Evolutionary conservation across 2,797 vertebrate genomes (phyloP), one percentile per base, ranked within the genome.

Genomic region (Sardinella longiceps): DNA sequence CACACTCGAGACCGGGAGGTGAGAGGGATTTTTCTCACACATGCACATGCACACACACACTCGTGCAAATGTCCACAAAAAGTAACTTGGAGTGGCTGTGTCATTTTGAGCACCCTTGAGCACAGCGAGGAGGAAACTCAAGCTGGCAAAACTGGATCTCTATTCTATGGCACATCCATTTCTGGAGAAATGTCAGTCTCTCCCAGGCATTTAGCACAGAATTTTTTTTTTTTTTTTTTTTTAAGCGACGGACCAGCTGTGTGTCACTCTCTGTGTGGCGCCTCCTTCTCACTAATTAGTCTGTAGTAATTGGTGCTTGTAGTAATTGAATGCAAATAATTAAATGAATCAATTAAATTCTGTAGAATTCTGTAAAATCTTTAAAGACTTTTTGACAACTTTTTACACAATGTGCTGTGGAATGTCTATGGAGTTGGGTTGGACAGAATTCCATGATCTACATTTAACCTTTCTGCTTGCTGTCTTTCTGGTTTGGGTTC

Each of bases 1-100:
- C 96, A 97, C 90, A 91, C 92, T 0, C 91, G 92, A 1, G 96
- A 97, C 87, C 93, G 91, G 81, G 95, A 95, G 95, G 96, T 97
- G 94, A 94, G 90, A 6, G 23, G n/a, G 1, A 25, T 9, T 2
- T n/a, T 60, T 48, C 12, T 45, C 43, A 45, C 43, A 45, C 43
- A 2, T 45, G n/a, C 43, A 45, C 43, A 45, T 45, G 2, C 7
- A 3, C 43, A 45, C 43, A 7, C n/a, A n/a, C n/a, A n/a, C n/a
- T n/a, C n/a, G 46, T 70, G 70, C 82, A 48, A 46, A 10, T 28
- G 30, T 70, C 18, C 63, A 74, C 82, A 46, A 39, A 83, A 56
- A 37, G 58, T 74, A 74, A 39, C 66, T 74, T 39, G 33, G 33
- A 33, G 20, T 39, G 66, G 66, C 66, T 74, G 33, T 39, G 66